Base-by-base conservation (phyloP, 2,797 vertebrate genomes). In the Heliangelus exortis region DNA sequence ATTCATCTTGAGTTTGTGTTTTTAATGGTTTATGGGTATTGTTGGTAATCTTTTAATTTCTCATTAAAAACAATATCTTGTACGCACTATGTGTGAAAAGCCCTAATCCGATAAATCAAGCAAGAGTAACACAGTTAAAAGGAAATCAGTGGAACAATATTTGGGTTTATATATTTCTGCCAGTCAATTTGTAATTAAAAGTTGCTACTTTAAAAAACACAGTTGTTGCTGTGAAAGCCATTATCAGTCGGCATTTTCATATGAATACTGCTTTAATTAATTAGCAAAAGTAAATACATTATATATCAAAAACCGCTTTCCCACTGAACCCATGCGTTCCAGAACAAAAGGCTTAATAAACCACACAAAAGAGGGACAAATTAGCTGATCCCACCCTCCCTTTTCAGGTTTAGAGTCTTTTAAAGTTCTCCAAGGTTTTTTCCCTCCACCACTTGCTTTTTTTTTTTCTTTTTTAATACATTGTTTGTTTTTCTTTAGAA, bases 111-210 rank as follows among this genome's bases (percentile, higher is more conserved):
- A 97, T 97, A 96, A 97, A 98, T 96, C 96, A 97, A 97, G 97
- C 97, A 97, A 97, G 96, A 96, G 97, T 96, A 97, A 96, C 93
- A 94, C 90, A 87, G 96, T 97, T 97, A 97, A 97, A 97, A 97
- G 96, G 94, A 98, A 97, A 97, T 97, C 97, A 97, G 94, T 91
- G 90, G 96, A 97, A 97, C 96, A 97, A 96, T 97, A 98, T 97
- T 98, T 97, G 95, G 97, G 97, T 97, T 98, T 98, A 97, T 97
- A 97, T 97, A 97, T 97, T 98, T 97, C 97, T 98, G 97, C 96
- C 97, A 97, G 95, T 97, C 97, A 98, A 98, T 96, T 97, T 97
- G 97, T 97, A 98, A 98, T 98, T 98, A 98, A 97, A 98, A 97
- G 97, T 98, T 98, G 96, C 97, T 96, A 95, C 96, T 97, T 96